Percentiles rank a stretch among this genome's conserved stretches.
phyloP scores from a whole-genome alignment of 1,140 invertebrate species.

The Drosophila lacertosa region DNA sequence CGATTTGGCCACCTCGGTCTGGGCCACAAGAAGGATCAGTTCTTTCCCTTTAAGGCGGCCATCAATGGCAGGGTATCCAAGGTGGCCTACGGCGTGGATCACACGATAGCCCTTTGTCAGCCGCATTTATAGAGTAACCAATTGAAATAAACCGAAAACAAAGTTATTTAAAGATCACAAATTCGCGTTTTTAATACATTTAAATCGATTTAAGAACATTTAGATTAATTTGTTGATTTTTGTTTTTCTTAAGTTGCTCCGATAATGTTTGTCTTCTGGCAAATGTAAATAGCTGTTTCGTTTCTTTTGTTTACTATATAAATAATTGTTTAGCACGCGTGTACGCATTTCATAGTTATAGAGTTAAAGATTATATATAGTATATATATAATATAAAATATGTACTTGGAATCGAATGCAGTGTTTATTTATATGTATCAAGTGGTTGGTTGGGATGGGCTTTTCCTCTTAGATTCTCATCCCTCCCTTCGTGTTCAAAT shows the following conservation, averaged over 20 bases:
- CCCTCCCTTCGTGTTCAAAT: conserved; percentile 18
- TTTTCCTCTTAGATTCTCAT: not conserved
- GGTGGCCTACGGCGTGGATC: conserved; percentile 93
- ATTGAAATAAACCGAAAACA: conserved; percentile 4
- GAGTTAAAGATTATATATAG: conserved; percentile 67
- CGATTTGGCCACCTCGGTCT: conserved; percentile 92
- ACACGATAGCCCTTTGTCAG: conserved; percentile 91
- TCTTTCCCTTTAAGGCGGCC: conserved; percentile 93
- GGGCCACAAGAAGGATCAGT: conserved; percentile 91
- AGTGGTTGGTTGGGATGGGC: conserved; percentile 17
- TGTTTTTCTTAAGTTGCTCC: conserved; percentile 27
- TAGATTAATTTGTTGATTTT: conserved; percentile 67
- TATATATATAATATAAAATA: conserved; percentile 73
- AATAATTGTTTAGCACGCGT: conserved; percentile 52
- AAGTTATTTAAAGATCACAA: conserved; percentile 70
- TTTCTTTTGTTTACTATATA: conserved; percentile 48
- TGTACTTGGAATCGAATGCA: conserved; percentile 73
- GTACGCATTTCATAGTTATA: conserved; percentile 52
- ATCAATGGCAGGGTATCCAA: conserved; percentile 90
- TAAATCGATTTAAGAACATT: conserved; percentile 81
- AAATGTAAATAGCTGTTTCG: conserved; percentile 41
- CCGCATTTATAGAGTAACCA: conserved; percentile 86
- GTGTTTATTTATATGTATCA: conserved; percentile 46
- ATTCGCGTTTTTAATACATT: conserved; percentile 83
- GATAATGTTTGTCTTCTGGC: conserved; percentile 37